phyloP scores from a whole-genome alignment of 2,888 invertebrate genomes.

The Neelides folsomi region DNA sequence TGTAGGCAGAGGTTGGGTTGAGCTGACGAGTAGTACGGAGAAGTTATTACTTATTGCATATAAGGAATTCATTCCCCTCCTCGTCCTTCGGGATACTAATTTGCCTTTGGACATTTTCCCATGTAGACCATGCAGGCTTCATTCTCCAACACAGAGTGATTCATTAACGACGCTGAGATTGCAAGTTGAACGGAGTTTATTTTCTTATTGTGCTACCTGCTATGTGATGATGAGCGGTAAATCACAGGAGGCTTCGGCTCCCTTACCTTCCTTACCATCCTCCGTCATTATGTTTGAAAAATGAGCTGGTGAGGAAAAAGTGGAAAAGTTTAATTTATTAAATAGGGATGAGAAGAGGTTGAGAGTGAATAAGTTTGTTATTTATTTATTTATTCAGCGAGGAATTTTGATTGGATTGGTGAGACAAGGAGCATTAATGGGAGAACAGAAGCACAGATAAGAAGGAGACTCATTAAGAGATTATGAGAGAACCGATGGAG shows the following conservation, averaged over 20 bases:
- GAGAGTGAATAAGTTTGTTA: background rate
- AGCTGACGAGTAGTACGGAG: too few species aligned
- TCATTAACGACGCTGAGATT: conserved; percentile 23
- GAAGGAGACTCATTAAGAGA: background rate
- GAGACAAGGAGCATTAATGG: conserved; percentile 1
- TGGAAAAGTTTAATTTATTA: too few species aligned
- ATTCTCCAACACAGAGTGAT: conserved; percentile 10
- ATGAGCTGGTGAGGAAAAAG: too few species aligned
- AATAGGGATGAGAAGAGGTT: too few species aligned
- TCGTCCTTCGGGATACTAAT: conserved; percentile 3
- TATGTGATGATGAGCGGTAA: conserved; percentile 23
- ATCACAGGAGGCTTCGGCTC: conserved; percentile 13
- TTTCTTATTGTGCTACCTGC: conserved; percentile 10
- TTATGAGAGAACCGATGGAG: too few species aligned
- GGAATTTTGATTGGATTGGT: conserved; percentile 5
- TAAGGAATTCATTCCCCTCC: too few species aligned
- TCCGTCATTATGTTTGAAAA: too few species aligned
- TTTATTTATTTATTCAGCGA: conserved; percentile 9
- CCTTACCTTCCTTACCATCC: background rate
- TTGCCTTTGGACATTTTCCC: conserved; percentile 9
- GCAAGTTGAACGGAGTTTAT: conserved; percentile 20
- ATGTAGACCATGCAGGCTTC: background rate
- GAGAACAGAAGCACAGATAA: background rate
- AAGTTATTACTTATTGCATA: too few species aligned
- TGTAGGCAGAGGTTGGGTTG: too few species aligned